Evolutionary conservation across 2,888 invertebrate genomes (phyloP).

Genomic region (Liposcelis brunnea): DNA sequence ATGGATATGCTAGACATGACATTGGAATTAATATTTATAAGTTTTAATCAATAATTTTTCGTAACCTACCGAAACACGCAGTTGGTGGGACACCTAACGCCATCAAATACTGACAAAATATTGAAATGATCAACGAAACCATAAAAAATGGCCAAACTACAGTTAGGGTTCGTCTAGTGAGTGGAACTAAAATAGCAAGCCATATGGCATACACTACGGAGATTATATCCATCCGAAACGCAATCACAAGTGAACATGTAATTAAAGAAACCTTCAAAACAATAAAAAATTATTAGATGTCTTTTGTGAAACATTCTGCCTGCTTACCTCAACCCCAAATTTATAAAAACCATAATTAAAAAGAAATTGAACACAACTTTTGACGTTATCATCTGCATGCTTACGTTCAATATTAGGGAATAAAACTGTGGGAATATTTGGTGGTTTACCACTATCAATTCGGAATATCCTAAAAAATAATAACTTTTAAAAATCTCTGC

Average conservation of each 20-base stretch:
- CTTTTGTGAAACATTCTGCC: background rate
- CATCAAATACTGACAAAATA: background rate
- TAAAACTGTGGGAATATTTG: background rate
- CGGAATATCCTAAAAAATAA: no score
- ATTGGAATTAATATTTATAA: no score
- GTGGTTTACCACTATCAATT: no score
- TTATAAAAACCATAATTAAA: background rate
- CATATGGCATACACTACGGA: background rate
- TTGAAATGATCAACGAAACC: background rate
- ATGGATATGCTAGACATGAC: no score
- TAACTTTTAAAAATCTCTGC: no score
- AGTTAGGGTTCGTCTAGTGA: background rate
- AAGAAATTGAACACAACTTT: background rate
- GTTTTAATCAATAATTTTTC: no score
- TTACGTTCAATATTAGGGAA: background rate
- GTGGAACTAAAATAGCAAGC: background rate
- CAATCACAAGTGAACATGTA: background rate
- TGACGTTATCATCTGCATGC: background rate
- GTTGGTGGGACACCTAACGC: background rate
- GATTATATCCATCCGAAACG: background rate
- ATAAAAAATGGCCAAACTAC: background rate
- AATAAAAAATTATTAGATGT: background rate
- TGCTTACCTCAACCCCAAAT: background rate
- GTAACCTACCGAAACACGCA: background rate
- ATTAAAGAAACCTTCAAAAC: background rate